These are phyloP conservation scores for Hirtodrosophila duncani DNA, from an alignment of 2,888 invertebrate genomes.

Conservation along the genomic window DNA sequence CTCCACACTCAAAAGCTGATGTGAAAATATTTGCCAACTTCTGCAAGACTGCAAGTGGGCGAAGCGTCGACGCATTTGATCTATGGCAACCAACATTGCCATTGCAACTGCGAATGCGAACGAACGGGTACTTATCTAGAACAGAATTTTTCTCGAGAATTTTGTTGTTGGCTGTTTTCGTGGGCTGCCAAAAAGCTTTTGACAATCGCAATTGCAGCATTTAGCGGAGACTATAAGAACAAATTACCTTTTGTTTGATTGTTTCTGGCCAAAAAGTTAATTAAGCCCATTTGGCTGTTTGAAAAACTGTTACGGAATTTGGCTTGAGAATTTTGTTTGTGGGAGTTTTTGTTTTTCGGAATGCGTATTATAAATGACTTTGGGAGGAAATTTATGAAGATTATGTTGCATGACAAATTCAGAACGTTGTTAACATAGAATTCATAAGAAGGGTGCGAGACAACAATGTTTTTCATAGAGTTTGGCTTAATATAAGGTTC, in stretches of 20 bases:
- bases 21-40: slow-evolving; percentile 49
- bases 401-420: too few relatives aligned
- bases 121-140: slow-evolving; percentile 56
- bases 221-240: slow-evolving; percentile 43
- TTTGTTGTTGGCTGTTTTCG: slow-evolving; percentile 59
- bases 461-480: too few relatives aligned
- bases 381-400: too few relatives aligned
- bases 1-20: slow-evolving; percentile 5
- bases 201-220: slow-evolving; percentile 36
- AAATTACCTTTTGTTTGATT: slow-evolving; percentile 62
- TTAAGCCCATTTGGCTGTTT: slow-evolving; percentile 70
- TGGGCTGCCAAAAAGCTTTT: slow-evolving; percentile 3
- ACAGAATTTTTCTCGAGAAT: slow-evolving; percentile 68
- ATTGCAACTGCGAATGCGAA: slow-evolving; percentile 1
- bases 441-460: too few relatives aligned
- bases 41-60: slow-evolving; percentile 39
- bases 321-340: slow-evolving; percentile 31
- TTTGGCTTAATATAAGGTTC: too few relatives aligned
- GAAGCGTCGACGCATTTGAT: too few relatives aligned
- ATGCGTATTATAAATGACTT: too few relatives aligned
- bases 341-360: too few relatives aligned
- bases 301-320: slow-evolving; percentile 34
- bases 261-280: slow-evolving; percentile 58
- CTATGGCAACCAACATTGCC: slow-evolving; percentile 21
- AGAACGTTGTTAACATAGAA: too few relatives aligned